Conservation (phyloP, 2,113 vertebrate genomes). For the Acinonyx jubatus region DNA sequence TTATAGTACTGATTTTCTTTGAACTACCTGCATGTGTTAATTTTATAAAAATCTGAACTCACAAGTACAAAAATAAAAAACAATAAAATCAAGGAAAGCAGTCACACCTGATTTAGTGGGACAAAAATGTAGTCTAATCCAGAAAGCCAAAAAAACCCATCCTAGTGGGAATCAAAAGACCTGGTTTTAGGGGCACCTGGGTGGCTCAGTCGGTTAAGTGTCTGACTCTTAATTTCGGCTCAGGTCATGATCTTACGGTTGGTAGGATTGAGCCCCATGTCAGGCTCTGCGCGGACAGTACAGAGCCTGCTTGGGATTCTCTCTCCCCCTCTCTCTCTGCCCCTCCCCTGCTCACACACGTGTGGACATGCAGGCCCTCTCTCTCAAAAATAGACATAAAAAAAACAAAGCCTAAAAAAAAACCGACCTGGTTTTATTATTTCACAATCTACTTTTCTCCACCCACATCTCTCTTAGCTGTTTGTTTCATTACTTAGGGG, state of each 20-base stretch:
- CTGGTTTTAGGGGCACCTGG: background rate
- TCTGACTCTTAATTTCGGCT: no score
- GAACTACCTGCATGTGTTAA: background rate
- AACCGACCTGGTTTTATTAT: background rate
- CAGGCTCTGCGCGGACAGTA: no score
- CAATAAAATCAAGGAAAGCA: conserved; percentile 5
- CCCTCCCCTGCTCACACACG: no score
- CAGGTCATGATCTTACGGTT: no score
- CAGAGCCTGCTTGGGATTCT: no score
- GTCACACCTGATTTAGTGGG: background rate
- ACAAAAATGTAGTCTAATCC: background rate
- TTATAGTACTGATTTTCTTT: background rate
- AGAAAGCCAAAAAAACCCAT: background rate
- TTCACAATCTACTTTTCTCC: background rate
- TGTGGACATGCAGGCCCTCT: no score
- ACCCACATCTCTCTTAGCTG: background rate
- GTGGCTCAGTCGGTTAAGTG: no score
- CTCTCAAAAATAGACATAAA: no score
- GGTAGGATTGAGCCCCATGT: no score
- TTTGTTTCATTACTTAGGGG: background rate
- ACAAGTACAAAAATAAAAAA: background rate
- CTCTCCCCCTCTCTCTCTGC: no score
- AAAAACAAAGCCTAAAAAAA: no score
- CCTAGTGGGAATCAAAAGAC: background rate
- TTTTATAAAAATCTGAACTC: conserved; percentile 33